phyloP scores from a whole-genome alignment of 1,140 invertebrate genomes.

The Leptinotarsa texana region DNA sequence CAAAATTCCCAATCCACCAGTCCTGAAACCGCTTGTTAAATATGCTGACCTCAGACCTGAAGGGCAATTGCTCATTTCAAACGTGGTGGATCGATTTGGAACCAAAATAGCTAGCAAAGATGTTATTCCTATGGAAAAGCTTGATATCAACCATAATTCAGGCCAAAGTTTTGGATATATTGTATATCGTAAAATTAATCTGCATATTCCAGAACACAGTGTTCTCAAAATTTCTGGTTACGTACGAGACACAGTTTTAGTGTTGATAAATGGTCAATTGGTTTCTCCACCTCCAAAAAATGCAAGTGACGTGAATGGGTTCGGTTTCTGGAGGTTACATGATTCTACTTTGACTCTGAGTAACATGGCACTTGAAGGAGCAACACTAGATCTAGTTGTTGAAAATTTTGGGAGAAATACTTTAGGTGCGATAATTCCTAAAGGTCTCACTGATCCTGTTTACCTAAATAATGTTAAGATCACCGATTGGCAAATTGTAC shows the following conservation, averaged over 20 bases:
- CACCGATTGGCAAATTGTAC: constrained; percentile 58
- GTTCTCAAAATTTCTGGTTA: constrained; percentile 55
- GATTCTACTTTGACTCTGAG: constrained; percentile 47
- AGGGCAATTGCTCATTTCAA: constrained; percentile 43
- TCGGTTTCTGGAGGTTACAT: constrained; percentile 58
- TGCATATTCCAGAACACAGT: constrained; percentile 44
- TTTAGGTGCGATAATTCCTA: constrained; percentile 58
- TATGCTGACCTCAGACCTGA: constrained; percentile 44
- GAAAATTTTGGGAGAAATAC: constrained; percentile 66
- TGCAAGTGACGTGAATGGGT: constrained; percentile 50
- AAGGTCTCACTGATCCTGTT: constrained; percentile 57
- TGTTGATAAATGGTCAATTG: constrained; percentile 56
- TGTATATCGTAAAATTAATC: constrained; percentile 56
- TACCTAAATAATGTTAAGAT: constrained; percentile 55
- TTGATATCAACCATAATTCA: constrained; percentile 58
- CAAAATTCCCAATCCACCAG: constrained; percentile 51
- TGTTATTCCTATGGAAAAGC: constrained; percentile 61
- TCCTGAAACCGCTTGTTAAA: constrained; percentile 44
- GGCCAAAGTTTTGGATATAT: constrained; percentile 67
- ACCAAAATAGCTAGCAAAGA: constrained; percentile 37
- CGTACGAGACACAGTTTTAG: constrained; percentile 61
- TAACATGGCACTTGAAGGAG: constrained; percentile 34
- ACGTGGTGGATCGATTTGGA: constrained; percentile 45
- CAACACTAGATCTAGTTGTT: constrained; percentile 61
- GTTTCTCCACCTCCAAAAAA: constrained; percentile 49